These are phyloP conservation scores for Drosophila dives DNA, from an alignment of 2,888 invertebrate genomes.

Conservation along the genomic window DNA sequence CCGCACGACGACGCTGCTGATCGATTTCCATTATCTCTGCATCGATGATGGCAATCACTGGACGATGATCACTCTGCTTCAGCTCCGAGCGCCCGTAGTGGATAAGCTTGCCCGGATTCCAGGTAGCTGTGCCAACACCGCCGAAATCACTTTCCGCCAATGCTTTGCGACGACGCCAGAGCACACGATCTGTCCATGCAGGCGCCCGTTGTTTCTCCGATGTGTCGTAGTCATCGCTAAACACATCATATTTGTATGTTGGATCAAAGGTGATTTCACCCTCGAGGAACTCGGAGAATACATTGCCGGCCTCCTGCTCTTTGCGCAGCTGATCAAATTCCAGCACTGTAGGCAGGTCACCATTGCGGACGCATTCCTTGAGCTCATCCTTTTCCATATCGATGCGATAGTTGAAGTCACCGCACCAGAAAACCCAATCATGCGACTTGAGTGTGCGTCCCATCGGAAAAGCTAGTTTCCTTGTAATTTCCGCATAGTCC, in stretches of 20 bases:
- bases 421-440: slow-evolving; percentile 99
- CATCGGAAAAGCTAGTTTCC: slow-evolving; percentile 96
- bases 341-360: slow-evolving; percentile 89
- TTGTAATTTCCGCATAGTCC: slow-evolving; percentile 97
- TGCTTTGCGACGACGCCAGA: slow-evolving; percentile 94
- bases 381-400: slow-evolving; percentile 98
- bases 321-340: slow-evolving; percentile 94
- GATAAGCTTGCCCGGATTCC: slow-evolving; percentile 91
- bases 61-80: slow-evolving; percentile 98
- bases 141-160: slow-evolving; percentile 88
- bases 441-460: slow-evolving; percentile 96
- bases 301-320: slow-evolving; percentile 92
- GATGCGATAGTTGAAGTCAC: slow-evolving; percentile 99
- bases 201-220: slow-evolving; percentile 98
- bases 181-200: slow-evolving; percentile 99
- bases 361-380: slow-evolving; percentile 90
- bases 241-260: slow-evolving; percentile 99
- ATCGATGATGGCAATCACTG: slow-evolving; percentile 96
- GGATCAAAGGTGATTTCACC: slow-evolving; percentile 96
- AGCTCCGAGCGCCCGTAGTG: slow-evolving; percentile 96
- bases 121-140: slow-evolving; percentile 85
- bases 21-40: slow-evolving; percentile 94
- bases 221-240: slow-evolving; percentile 99
- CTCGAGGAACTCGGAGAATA: slow-evolving; percentile 97
- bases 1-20: slow-evolving; percentile 88